These are phyloP conservation scores for Stegostoma tigrinum DNA, from an alignment of 2,113 vertebrate genomes.

Conservation along the genomic window DNA sequence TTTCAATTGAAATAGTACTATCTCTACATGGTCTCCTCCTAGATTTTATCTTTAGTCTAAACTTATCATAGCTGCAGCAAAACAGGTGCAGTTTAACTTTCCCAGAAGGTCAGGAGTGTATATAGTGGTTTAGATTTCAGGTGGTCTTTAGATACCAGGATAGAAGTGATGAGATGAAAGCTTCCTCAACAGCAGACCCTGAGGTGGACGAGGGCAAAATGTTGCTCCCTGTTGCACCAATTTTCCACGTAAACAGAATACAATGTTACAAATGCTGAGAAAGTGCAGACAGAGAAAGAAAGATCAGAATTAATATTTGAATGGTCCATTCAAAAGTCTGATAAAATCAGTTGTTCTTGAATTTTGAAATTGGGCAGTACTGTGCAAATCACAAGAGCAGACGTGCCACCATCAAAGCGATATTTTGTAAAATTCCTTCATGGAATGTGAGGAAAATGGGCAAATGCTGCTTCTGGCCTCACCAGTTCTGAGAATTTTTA, in stretches of 20 bases:
- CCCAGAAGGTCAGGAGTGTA: neutral
- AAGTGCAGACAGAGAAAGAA: no score
- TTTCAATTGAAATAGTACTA: slow-evolving; percentile 56
- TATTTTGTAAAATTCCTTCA: neutral
- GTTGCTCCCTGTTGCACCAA: neutral
- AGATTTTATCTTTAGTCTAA: slow-evolving; percentile 88
- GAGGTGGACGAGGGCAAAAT: neutral
- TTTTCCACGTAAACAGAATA: neutral
- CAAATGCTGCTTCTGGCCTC: neutral
- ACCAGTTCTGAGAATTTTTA: neutral
- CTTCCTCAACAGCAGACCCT: no score
- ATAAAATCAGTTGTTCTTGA: no score
- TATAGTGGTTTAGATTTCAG: neutral
- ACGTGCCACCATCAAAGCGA: neutral
- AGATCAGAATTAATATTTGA: no score
- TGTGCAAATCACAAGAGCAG: neutral
- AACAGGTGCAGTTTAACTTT: neutral
- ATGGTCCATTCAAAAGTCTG: no score
- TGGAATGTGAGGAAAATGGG: neutral
- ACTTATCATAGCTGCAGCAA: neutral
- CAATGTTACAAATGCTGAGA: no score
- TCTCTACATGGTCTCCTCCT: slow-evolving; percentile 76
- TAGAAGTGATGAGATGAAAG: neutral
- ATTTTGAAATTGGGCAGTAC: neutral
- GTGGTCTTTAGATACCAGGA: neutral